These are phyloP conservation scores for Cariama cristata DNA, from an alignment of 2,113 vertebrate genomes.

Conservation along the genomic window DNA sequence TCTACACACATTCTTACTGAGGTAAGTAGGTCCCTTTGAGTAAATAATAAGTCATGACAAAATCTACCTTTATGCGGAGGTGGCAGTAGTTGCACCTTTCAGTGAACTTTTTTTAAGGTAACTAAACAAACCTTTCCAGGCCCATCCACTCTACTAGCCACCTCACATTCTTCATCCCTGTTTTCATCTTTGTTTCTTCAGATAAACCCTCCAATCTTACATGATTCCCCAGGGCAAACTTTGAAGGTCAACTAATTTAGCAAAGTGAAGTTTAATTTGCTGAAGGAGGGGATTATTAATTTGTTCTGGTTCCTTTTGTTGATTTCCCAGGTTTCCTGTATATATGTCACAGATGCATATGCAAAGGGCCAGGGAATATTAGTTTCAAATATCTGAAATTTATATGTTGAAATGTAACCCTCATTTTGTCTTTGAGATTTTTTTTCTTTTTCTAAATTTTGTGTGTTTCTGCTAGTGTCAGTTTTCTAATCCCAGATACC, in stretches of 20 bases:
- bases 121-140: background rate
- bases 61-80: background rate
- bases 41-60: background rate
- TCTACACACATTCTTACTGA: background rate
- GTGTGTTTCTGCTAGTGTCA: background rate
- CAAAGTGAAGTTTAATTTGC: constrained; percentile 59
- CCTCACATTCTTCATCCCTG: background rate
- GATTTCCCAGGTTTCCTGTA: constrained; percentile 4
- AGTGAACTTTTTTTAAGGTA: background rate
- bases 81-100: background rate
- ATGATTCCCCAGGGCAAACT: background rate
- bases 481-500: background rate
- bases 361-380: background rate
- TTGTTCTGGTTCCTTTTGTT: constrained; percentile 39
- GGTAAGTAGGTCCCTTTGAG: background rate
- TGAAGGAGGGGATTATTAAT: constrained; percentile 51
- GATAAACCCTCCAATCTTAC: constrained; percentile 19
- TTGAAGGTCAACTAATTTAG: constrained; percentile 63
- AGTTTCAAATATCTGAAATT: background rate
- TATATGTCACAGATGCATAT: background rate
- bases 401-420: background rate
- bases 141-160: background rate
- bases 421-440: background rate
- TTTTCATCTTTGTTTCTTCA: constrained; percentile 53
- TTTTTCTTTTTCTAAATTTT: background rate